These are phyloP conservation scores for Mustela nigripes DNA, from an alignment of 2,113 vertebrate genomes.

Conservation along the genomic window DNA sequence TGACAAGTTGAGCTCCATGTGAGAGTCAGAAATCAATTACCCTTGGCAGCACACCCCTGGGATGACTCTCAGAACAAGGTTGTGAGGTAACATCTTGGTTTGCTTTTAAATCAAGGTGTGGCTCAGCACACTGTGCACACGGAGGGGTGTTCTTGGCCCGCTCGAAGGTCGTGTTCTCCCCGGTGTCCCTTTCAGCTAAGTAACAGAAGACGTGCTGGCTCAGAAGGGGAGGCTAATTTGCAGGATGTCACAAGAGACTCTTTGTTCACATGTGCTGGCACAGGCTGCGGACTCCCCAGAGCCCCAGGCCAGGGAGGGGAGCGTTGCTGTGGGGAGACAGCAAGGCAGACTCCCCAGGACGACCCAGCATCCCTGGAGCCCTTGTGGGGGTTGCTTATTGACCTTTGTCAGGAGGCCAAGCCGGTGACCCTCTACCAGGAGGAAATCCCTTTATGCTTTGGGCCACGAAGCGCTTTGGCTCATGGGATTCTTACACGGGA, in stretches of 20 bases:
- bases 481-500: background rate
- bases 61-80: background rate
- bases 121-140: accelerated
- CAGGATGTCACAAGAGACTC: background rate
- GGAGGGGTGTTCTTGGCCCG: accelerated
- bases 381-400: background rate
- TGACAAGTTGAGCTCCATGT: background rate
- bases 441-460: background rate
- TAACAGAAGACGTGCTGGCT: background rate
- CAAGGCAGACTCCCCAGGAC: background rate
- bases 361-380: background rate
- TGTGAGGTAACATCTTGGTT: background rate
- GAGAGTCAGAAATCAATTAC: background rate
- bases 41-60: background rate
- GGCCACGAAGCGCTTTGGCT: background rate
- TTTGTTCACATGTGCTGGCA: background rate
- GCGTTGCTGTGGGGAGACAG: background rate
- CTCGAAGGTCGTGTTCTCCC: background rate
- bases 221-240: background rate
- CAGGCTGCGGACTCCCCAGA: background rate
- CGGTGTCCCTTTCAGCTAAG: background rate
- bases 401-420: background rate
- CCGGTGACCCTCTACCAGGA: background rate
- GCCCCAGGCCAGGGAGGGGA: background rate
- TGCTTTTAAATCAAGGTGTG: background rate